Evolutionary conservation across 2,888 invertebrate genomes (phyloP).

Genomic region (Apocheima hispidaria): DNA sequence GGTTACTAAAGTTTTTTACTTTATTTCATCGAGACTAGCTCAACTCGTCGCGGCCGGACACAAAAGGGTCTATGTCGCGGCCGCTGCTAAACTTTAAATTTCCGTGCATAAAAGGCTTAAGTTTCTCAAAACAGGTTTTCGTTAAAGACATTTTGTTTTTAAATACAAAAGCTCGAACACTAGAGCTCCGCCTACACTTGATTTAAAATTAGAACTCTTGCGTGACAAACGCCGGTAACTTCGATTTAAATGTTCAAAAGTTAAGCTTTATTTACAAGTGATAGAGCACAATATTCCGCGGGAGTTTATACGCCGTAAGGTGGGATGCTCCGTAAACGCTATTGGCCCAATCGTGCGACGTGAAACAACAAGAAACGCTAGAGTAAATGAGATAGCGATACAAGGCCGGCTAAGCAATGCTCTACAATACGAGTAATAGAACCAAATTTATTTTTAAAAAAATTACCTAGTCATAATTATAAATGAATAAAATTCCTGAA

Average conservation of each 20-base stretch:
- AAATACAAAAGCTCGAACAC: conserved; percentile 81
- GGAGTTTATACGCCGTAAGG: conserved; percentile 81
- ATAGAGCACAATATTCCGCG: conserved; percentile 81
- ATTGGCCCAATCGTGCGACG: conserved; percentile 82
- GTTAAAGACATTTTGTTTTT: conserved; percentile 85
- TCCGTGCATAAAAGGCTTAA: conserved; percentile 83
- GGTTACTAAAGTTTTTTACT: conserved; percentile 85
- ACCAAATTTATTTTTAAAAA: conserved; percentile 17
- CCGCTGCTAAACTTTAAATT: conserved; percentile 75
- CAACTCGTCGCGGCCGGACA: conserved; percentile 47
- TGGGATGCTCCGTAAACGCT: conserved; percentile 84
- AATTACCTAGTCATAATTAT: conserved; percentile 16
- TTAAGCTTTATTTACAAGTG: conserved; percentile 82
- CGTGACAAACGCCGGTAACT: conserved; percentile 85
- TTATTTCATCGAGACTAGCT: conserved; percentile 74
- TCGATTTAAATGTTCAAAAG: conserved; percentile 81
- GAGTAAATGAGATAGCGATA: conserved; percentile 77
- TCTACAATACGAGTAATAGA: conserved; percentile 16
- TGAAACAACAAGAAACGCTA: conserved; percentile 83
- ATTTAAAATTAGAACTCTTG: conserved; percentile 86
- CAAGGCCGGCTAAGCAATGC: conserved; percentile 47
- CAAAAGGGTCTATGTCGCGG: conserved; percentile 76
- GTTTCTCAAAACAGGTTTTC: conserved; percentile 83
- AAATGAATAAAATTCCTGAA: conserved; percentile 11
- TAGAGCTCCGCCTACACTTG: conserved; percentile 86